phyloP scores from a whole-genome alignment of 2,888 invertebrate genomes.

The Platycheirus albimanus region DNA sequence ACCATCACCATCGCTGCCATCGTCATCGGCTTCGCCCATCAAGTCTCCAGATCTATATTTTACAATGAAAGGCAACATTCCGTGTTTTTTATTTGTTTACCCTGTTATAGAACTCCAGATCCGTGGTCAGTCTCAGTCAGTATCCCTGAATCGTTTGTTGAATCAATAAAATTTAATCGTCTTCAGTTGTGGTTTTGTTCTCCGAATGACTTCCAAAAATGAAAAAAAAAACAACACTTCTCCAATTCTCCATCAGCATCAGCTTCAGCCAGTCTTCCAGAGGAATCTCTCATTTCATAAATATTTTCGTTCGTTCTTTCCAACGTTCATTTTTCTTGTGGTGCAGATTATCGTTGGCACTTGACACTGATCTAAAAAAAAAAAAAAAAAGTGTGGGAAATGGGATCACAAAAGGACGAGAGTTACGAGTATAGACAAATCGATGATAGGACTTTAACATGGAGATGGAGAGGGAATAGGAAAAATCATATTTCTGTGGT shows the following conservation, averaged over 20 bases:
- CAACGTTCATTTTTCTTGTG: conserved; percentile 23
- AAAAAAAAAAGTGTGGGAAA: conserved; percentile 26
- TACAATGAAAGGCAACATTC: conserved; percentile 31
- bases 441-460: conserved; percentile 9
- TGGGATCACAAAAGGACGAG: conserved; percentile 26
- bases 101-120: conserved; percentile 3
- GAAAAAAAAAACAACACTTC: neutral
- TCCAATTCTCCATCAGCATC: conserved; percentile 11
- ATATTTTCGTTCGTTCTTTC: conserved; percentile 36
- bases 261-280: neutral
- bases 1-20: neutral
- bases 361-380: conserved; percentile 50
- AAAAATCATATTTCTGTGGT: conserved; percentile 60
- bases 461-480: conserved; percentile 4
- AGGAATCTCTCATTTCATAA: conserved; percentile 66
- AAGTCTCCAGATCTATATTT: conserved; percentile 6
- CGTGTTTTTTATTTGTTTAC: conserved; percentile 4
- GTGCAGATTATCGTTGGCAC: conserved; percentile 52
- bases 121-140: conserved; percentile 39
- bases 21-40: no score
- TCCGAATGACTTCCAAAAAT: neutral
- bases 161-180: conserved; percentile 72
- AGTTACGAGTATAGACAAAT: conserved; percentile 45
- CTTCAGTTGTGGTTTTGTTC: conserved; percentile 47
- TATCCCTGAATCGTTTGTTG: conserved; percentile 37